A percentile compares a stretch with the other conserved stretches of the same genome.
phyloP scores from a whole-genome alignment of 2,888 invertebrate genomes.

The Lasioglossum leucozonium region DNA sequence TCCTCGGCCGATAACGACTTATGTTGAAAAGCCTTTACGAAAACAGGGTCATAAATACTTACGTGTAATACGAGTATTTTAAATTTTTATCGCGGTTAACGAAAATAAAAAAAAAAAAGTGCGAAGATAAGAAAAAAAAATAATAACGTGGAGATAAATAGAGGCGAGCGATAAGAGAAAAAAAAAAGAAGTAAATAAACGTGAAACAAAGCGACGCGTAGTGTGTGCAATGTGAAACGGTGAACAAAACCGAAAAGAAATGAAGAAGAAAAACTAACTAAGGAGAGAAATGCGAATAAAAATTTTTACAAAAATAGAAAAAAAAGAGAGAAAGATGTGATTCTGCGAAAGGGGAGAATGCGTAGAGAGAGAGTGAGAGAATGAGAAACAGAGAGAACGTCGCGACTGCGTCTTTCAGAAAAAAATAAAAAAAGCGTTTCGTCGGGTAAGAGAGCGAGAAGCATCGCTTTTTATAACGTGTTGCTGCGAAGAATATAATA shows the following conservation, averaged over 20 bases:
- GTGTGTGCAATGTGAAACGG: slow-evolving; percentile 43
- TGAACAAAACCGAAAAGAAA: slow-evolving; percentile 29
- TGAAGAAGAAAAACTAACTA: background rate
- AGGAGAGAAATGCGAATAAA: slow-evolving; percentile 39
- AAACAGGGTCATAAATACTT: slow-evolving; percentile 83
- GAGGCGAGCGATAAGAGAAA: slow-evolving; percentile 15
- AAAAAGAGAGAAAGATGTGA: slow-evolving; percentile 29
- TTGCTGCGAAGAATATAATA: slow-evolving; percentile 47
- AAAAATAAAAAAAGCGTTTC: no score
- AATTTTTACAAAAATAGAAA: slow-evolving; percentile 54
- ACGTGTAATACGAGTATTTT: slow-evolving; percentile 81
- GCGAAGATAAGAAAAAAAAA: slow-evolving; percentile 37
- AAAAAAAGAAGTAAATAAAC: slow-evolving; percentile 14
- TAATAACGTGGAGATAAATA: slow-evolving; percentile 34
- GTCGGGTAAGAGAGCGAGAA: slow-evolving; percentile 47
- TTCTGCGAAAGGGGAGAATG: slow-evolving; percentile 38
- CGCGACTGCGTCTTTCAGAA: slow-evolving; percentile 67
- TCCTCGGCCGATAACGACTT: slow-evolving; percentile 79
- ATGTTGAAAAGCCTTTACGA: slow-evolving; percentile 82
- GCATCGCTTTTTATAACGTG: slow-evolving; percentile 62
- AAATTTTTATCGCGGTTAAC: slow-evolving; percentile 73
- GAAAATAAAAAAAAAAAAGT: slow-evolving; percentile 47
- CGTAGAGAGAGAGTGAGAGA: slow-evolving; percentile 6
- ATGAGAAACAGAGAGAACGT: slow-evolving; percentile 39
- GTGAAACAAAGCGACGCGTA: slow-evolving; percentile 37